Percentiles rank a stretch among this genome's conserved stretches.
Evolutionary conservation across 2,888 invertebrate genomes (phyloP).

Genomic region (Luperina nickerlii): DNA sequence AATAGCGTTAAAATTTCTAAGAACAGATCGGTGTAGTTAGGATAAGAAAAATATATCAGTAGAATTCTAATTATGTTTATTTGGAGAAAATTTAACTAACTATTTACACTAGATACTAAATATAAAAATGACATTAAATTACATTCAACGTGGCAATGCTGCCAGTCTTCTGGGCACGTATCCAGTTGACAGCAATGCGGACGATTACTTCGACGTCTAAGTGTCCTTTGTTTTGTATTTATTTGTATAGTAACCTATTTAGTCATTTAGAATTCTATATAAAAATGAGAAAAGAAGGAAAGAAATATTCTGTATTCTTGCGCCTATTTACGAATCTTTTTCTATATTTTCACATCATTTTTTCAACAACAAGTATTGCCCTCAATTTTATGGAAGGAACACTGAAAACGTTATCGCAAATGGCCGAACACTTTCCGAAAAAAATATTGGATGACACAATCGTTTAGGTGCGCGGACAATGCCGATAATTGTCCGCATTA

Average conservation of each 20-base stretch:
- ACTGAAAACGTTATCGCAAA: conserved; percentile 48
- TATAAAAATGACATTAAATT: no score
- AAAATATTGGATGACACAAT: conserved; percentile 47
- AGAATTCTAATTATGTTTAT: background rate
- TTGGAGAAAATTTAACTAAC: no score
- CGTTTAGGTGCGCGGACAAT: conserved; percentile 50
- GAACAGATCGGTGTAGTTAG: background rate
- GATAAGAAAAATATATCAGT: background rate
- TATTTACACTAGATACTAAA: no score
- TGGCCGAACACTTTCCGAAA: conserved; percentile 43
- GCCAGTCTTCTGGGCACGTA: no score
- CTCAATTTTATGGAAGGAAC: conserved; percentile 29
- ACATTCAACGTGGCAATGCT: no score
- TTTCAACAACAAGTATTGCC: background rate
- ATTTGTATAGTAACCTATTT: no score
- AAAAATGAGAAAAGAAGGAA: background rate
- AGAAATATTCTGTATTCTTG: background rate
- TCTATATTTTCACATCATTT: conserved; percentile 11
- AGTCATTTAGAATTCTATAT: background rate
- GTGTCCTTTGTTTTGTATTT: no score
- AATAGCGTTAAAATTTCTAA: conserved; percentile 28
- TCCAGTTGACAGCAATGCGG: no score
- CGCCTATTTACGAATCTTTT: background rate
- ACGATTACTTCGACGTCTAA: no score
- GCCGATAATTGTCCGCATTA: conserved; percentile 61